Evolutionary conservation across 1,140 invertebrate genomes (phyloP).

Genomic region (Mylabris phalerata): DNA sequence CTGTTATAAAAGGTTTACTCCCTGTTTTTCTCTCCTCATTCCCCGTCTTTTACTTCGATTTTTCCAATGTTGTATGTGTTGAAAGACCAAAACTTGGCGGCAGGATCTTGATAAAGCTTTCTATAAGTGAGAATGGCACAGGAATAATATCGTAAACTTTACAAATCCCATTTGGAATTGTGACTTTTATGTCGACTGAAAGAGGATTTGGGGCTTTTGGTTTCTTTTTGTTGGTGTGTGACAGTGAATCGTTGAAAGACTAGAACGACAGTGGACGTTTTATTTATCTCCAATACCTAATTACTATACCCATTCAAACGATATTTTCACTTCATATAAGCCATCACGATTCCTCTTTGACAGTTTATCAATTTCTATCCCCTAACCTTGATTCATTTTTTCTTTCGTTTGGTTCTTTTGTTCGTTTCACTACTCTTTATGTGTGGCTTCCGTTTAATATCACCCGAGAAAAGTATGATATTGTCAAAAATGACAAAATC

Average conservation of each 20-base stretch:
- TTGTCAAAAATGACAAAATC: too few species aligned
- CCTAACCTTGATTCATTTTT: too few species aligned
- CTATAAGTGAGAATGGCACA: constrained; percentile 42
- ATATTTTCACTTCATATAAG: too few species aligned
- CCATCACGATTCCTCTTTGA: too few species aligned
- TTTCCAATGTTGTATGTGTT: constrained; percentile 38
- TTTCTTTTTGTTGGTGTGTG: constrained; percentile 32
- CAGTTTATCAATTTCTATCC: too few species aligned
- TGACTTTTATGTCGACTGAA: constrained; percentile 43
- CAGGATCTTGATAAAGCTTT: constrained; percentile 40
- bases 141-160: constrained; percentile 45
- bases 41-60: constrained; percentile 25
- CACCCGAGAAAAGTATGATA: too few species aligned
- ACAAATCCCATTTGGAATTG: constrained; percentile 44
- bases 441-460: too few species aligned
- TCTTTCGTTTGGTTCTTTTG: too few species aligned
- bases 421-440: too few species aligned
- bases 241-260: not conserved
- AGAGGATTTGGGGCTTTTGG: constrained; percentile 36
- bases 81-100: constrained; percentile 35
- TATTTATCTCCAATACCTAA: too few species aligned
- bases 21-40: constrained; percentile 16
- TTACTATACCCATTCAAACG: too few species aligned
- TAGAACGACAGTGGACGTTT: not conserved
- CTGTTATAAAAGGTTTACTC: constrained; percentile 1